Conservation (phyloP, 2,888 invertebrate genomes). For the Tolmerus cingulatus region DNA sequence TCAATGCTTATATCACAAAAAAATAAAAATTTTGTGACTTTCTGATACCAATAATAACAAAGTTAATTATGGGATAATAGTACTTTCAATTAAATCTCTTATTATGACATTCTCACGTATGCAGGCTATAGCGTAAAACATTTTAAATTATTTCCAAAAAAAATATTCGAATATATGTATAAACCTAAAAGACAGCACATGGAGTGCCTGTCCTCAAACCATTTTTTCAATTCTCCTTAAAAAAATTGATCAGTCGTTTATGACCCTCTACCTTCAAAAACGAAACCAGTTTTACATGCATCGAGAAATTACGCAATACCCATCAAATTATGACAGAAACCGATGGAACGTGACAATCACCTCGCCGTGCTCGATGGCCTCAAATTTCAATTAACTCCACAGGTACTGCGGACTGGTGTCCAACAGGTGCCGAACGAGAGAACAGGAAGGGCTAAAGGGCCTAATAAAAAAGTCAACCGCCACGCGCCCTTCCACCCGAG, state of each 20-base stretch:
- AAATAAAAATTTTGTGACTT: too few species aligned
- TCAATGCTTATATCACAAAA: too few species aligned
- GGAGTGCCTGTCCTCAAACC: neutral
- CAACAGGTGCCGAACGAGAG: conserved; percentile 2
- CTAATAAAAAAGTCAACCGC: neutral
- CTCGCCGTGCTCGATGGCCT: neutral
- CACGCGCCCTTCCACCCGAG: conserved; percentile 9
- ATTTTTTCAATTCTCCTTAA: neutral
- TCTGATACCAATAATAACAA: too few species aligned
- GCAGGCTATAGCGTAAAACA: neutral
- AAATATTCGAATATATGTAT: neutral
- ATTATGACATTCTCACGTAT: neutral
- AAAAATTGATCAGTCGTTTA: neutral
- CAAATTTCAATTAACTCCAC: conserved; percentile 14
- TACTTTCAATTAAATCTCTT: neutral
- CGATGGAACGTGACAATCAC: neutral
- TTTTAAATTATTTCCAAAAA: neutral
- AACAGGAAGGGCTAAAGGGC: neutral
- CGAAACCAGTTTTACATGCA: neutral
- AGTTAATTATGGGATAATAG: neutral
- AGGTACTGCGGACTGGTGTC: neutral
- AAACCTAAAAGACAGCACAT: too few species aligned
- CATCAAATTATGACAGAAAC: neutral
- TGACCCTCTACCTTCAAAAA: neutral
- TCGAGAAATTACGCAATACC: neutral